Percentiles rank a stretch among this genome's conserved stretches.
Evolutionary conservation across 2,888 invertebrate genomes (phyloP).

Genomic region (Chloroclysta siterata): DNA sequence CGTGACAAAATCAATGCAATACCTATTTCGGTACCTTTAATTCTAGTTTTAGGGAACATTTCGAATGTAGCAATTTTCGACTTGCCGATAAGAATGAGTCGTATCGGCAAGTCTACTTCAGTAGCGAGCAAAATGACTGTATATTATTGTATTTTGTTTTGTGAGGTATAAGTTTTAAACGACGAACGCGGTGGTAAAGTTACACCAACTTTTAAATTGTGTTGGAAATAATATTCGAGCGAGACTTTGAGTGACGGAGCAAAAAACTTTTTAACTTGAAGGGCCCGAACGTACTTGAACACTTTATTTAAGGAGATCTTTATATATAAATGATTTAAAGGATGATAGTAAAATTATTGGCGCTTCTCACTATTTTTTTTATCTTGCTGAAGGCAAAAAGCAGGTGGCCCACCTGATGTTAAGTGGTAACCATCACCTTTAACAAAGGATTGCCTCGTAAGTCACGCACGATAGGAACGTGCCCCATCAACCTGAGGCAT

Average conservation of each 20-base stretch:
- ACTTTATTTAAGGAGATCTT: neutral
- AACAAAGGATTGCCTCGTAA: no score
- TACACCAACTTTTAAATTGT: constrained; percentile 24
- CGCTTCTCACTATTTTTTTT: no score
- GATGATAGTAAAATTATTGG: no score
- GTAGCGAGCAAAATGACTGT: constrained; percentile 25
- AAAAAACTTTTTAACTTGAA: constrained; percentile 9
- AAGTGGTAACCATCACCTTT: no score
- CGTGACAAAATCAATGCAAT: no score
- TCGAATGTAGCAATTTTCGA: no score
- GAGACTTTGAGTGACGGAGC: constrained; percentile 14
- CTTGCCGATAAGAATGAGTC: neutral
- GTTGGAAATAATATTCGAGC: constrained; percentile 25
- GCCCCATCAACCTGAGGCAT: no score
- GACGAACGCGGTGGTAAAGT: constrained; percentile 33
- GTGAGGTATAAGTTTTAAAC: constrained; percentile 35
- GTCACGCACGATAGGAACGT: no score
- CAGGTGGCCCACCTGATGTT: no score
- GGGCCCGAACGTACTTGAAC: neutral
- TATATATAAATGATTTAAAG: neutral
- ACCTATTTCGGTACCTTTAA: no score
- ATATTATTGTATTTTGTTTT: constrained; percentile 31
- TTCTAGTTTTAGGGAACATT: no score
- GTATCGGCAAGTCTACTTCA: constrained; percentile 17
- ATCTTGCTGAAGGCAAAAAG: no score